A percentile compares a stretch with the other conserved stretches of the same genome.
phyloP scores from a whole-genome alignment of 2,888 invertebrate species.

The Tenthredo mesomela region DNA sequence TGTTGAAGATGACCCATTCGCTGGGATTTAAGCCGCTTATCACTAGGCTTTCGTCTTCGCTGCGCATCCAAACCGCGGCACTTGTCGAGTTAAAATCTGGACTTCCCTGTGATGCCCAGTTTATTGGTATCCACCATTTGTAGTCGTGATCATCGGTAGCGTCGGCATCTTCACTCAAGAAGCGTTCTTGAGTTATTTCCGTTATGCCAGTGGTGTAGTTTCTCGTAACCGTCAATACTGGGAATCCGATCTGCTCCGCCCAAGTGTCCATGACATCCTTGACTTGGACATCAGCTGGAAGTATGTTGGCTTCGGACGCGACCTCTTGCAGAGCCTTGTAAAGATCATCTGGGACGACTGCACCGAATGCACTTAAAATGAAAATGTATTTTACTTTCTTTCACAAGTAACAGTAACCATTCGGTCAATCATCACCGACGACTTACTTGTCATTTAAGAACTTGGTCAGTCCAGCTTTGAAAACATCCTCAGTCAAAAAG shows the following conservation, averaged over 20 bases:
- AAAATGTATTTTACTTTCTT: conserved; percentile 8
- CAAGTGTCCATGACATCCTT: conserved; percentile 70
- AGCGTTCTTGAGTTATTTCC: conserved; percentile 60
- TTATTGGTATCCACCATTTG: conserved; percentile 71
- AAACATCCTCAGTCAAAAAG: conserved; percentile 79
- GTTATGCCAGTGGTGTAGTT: conserved; percentile 62
- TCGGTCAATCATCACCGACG: neutral
- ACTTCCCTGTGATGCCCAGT: conserved; percentile 63
- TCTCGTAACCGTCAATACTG: conserved; percentile 72
- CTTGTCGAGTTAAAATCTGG: conserved; percentile 55
- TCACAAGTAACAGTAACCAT: neutral
- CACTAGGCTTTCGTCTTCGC: conserved; percentile 55
- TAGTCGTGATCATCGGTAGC: conserved; percentile 52
- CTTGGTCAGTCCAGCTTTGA: conserved; percentile 80
- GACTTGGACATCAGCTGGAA: conserved; percentile 65
- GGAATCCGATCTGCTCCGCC: conserved; percentile 78
- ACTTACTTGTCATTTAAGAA: conserved; percentile 78
- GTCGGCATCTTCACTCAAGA: conserved; percentile 43
- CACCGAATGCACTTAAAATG: conserved; percentile 72
- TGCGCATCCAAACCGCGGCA: conserved; percentile 59
- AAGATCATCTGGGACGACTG: conserved; percentile 74
- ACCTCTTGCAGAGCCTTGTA: conserved; percentile 72
- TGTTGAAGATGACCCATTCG: conserved; percentile 77
- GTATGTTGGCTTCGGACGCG: conserved; percentile 66
- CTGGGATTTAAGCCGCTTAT: conserved; percentile 61